A percentile compares a stretch with the other conserved stretches of the same genome.
Evolutionary conservation across 2,113 vertebrate genomes (phyloP).

Genomic region (Eubucco bourcierii): DNA sequence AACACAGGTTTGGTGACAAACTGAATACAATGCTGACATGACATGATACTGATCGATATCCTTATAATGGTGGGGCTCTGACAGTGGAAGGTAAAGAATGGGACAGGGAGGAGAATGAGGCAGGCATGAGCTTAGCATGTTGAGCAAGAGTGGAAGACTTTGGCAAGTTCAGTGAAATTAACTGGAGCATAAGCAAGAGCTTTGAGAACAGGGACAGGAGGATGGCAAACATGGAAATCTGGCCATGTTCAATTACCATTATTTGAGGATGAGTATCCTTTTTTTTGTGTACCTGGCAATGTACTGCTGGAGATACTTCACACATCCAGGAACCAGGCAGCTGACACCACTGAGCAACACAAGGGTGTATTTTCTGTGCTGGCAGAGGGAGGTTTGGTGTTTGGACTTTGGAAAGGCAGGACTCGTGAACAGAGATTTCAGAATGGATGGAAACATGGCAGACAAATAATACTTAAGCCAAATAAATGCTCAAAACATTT

Average conservation of each 20-base stretch:
- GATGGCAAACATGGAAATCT: background rate
- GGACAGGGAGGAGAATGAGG: background rate
- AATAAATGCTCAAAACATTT: slow-evolving; percentile 1
- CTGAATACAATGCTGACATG: background rate
- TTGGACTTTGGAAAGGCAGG: background rate
- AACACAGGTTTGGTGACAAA: background rate
- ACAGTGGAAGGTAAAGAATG: background rate
- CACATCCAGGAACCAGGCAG: background rate
- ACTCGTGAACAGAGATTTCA: background rate
- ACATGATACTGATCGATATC: background rate
- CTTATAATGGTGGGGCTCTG: background rate
- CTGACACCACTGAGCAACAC: background rate
- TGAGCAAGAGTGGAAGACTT: background rate
- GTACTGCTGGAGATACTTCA: accelerated
- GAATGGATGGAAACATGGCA: background rate
- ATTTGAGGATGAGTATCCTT: background rate
- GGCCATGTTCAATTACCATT: background rate
- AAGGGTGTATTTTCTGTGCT: background rate
- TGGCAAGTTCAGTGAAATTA: background rate
- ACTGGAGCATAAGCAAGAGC: background rate
- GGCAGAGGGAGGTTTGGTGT: background rate
- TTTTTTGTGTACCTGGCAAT: background rate
- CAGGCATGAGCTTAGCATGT: background rate
- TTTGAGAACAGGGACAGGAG: background rate
- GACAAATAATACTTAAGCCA: background rate